phyloP scores from a whole-genome alignment of 2,113 vertebrate species.

The Puffinus mauretanicus region DNA sequence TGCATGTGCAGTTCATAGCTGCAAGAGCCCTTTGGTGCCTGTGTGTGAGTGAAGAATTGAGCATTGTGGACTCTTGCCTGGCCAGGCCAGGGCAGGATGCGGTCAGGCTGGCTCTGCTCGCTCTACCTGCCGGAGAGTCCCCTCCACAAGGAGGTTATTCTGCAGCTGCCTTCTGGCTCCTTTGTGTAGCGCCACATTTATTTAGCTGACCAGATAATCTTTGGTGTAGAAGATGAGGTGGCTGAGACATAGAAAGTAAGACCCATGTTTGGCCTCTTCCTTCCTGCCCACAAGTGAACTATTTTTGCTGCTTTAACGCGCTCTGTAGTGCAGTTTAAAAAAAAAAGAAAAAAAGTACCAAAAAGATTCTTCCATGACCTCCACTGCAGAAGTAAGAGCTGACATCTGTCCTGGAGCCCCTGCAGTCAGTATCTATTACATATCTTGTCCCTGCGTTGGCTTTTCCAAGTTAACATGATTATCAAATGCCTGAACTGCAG shows the following conservation, averaged over 20 bases:
- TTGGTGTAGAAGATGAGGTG: background rate
- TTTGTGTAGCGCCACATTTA: background rate
- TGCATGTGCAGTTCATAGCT: background rate
- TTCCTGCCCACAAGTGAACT: background rate
- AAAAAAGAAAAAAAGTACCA: background rate
- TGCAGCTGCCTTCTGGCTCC: background rate
- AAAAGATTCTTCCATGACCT: background rate
- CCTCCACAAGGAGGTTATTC: background rate
- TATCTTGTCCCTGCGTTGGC: constrained; percentile 20
- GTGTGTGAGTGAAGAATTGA: background rate
- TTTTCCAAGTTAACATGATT: constrained; percentile 54
- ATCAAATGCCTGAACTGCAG: constrained; percentile 17
- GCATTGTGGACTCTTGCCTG: background rate
- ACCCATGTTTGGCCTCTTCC: background rate
- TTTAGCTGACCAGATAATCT: background rate
- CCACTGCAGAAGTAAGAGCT: background rate
- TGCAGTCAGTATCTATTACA: background rate
- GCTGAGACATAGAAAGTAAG: background rate
- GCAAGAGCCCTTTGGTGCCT: background rate
- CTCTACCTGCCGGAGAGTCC: background rate
- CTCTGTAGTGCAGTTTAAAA: background rate
- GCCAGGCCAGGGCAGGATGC: background rate
- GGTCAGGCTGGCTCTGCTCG: background rate
- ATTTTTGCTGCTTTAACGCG: background rate
- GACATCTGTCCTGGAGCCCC: background rate